A percentile compares a stretch with the other conserved stretches of the same genome.
These are phyloP conservation scores for Eupithecia insigniata DNA, from an alignment of 2,888 invertebrate species.

Conservation along the genomic window DNA sequence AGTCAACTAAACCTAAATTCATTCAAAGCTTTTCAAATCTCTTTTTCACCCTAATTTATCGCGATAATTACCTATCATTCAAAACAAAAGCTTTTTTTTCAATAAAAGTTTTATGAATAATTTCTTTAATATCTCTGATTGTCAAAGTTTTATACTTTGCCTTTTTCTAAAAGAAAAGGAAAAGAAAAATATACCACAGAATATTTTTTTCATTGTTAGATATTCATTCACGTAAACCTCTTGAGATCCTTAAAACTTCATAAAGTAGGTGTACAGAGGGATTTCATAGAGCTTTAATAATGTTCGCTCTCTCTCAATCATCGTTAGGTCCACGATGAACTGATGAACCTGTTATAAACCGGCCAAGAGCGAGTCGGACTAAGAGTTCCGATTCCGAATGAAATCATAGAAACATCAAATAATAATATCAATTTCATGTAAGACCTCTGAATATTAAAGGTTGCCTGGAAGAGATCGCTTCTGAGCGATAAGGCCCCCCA, in stretches of 20 bases:
- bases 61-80: neutral
- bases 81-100: neutral
- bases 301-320: neutral
- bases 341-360: neutral
- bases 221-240: neutral
- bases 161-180: neutral
- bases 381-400: too few species aligned
- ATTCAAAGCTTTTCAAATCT: neutral
- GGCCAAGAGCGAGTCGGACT: neutral
- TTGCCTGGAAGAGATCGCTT: too few species aligned
- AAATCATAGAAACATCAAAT: too few species aligned
- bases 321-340: neutral
- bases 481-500: too few species aligned
- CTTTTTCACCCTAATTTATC: neutral
- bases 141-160: neutral
- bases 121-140: slow-evolving; percentile 10
- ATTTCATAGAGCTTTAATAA: neutral
- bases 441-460: too few species aligned
- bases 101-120: slow-evolving; percentile 12
- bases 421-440: too few species aligned
- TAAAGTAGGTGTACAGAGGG: slow-evolving; percentile 4
- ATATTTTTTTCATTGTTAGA: neutral
- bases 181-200: neutral
- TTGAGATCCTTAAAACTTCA: neutral
- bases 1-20: neutral